Conservation (phyloP, 1,140 invertebrate genomes). For the Archivesica marissinica region DNA sequence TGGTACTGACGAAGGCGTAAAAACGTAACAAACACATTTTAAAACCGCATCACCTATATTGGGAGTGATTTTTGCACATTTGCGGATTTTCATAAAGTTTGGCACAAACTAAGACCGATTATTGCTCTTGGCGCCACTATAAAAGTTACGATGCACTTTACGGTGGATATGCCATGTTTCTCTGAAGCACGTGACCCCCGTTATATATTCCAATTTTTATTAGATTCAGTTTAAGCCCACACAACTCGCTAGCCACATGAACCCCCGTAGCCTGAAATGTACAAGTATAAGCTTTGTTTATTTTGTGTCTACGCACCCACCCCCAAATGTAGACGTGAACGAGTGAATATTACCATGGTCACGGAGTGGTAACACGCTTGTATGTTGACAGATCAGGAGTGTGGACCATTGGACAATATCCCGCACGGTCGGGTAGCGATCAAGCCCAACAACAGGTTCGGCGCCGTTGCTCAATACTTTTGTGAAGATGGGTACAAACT, state of each 20-base stretch:
- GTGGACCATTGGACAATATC: slow-evolving; percentile 52
- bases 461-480: slow-evolving; percentile 82
- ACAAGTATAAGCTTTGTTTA: not conserved
- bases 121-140: no score
- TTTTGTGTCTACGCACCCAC: not conserved
- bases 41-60: no score
- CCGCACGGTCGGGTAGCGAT: slow-evolving; percentile 66
- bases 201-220: not conserved
- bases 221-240: not conserved
- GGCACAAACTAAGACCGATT: no score
- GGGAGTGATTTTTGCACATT: no score
- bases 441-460: slow-evolving; percentile 77
- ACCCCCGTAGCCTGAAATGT: not conserved
- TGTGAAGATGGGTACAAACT: slow-evolving; percentile 83
- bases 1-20: no score
- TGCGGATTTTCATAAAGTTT: no score
- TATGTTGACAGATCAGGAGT: slow-evolving; percentile 66
- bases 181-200: no score
- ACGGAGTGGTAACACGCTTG: no score
- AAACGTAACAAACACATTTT: no score
- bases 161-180: no score
- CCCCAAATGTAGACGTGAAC: not conserved
- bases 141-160: no score
- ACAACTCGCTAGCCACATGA: not conserved
- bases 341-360: not conserved